These are phyloP conservation scores for Seriola rivoliana DNA, from an alignment of 2,113 vertebrate genomes.

Conservation along the genomic window DNA sequence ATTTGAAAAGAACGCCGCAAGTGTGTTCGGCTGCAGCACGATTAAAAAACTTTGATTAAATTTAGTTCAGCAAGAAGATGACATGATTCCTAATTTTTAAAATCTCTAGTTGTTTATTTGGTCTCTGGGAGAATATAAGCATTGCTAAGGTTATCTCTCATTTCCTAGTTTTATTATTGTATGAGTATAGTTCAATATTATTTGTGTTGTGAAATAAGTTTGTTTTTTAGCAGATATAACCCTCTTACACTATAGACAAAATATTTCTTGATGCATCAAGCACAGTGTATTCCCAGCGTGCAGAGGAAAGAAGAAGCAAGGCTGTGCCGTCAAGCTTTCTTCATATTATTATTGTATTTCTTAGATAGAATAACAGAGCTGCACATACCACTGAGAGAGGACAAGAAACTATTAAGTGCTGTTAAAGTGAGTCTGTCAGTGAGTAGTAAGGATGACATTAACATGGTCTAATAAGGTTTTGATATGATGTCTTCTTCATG, in stretches of 20 bases:
- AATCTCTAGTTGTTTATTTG: too few relatives aligned
- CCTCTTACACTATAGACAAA: background rate
- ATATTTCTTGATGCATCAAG: constrained; percentile 2
- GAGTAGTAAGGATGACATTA: background rate
- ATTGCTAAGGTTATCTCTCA: constrained; percentile 19
- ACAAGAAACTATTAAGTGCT: constrained; percentile 11
- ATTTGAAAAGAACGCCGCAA: too few relatives aligned
- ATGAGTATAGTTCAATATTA: constrained; percentile 1
- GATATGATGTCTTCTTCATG: constrained; percentile 5
- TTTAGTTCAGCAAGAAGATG: too few relatives aligned
- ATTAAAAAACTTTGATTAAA: too few relatives aligned
- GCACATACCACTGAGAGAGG: constrained; percentile 16
- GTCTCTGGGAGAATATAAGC: background rate
- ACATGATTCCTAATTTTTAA: too few relatives aligned
- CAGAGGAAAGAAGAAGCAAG: background rate
- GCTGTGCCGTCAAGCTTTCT: background rate
- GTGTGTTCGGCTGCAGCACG: too few relatives aligned
- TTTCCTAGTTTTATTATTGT: constrained; percentile 17
- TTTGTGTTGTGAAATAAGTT: background rate
- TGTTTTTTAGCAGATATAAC: background rate
- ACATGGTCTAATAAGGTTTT: constrained; percentile 3
- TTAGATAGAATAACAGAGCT: constrained; percentile 1
- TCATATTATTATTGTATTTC: constrained; percentile 23
- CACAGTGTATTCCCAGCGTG: constrained; percentile 2
- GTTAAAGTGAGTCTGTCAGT: constrained; percentile 8